Percentiles rank a stretch among this genome's conserved stretches.
phyloP scores from a whole-genome alignment of 2,888 invertebrate genomes.

The Clivina fossor region DNA sequence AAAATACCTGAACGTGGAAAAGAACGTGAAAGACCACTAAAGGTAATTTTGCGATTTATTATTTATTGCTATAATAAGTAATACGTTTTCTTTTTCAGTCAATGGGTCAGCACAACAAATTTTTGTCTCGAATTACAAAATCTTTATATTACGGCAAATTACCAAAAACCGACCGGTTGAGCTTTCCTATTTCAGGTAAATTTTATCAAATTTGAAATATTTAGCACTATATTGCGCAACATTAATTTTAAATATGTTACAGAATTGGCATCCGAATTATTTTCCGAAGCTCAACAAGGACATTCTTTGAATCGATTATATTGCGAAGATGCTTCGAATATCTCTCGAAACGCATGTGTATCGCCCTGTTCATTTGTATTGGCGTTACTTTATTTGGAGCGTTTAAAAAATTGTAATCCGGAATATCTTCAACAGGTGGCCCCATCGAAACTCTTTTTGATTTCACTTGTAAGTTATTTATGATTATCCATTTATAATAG shows the following conservation, averaged over 20 bases:
- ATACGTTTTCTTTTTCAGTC: slow-evolving; percentile 58
- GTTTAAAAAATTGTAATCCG: slow-evolving; percentile 78
- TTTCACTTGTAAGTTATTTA: slow-evolving; percentile 75
- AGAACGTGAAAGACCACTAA: slow-evolving; percentile 18
- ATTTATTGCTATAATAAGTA: no score
- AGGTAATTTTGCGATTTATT: no score
- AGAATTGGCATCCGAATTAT: slow-evolving; percentile 84
- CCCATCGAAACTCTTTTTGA: slow-evolving; percentile 91
- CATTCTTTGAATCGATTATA: slow-evolving; percentile 76
- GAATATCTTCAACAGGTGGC: slow-evolving; percentile 80
- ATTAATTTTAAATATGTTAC: slow-evolving; percentile 46
- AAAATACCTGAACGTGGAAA: slow-evolving; percentile 29
- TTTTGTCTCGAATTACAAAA: slow-evolving; percentile 81
- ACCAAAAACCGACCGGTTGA: slow-evolving; percentile 70
- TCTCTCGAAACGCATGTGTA: slow-evolving; percentile 78
- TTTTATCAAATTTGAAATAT: no score
- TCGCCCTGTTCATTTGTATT: slow-evolving; percentile 92
- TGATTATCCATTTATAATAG: slow-evolving; percentile 9
- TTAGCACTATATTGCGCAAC: no score
- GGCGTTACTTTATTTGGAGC: slow-evolving; percentile 90
- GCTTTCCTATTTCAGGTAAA: slow-evolving; percentile 78
- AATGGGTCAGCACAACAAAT: slow-evolving; percentile 72
- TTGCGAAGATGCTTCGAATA: slow-evolving; percentile 73
- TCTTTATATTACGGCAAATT: slow-evolving; percentile 85
- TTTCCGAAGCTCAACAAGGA: slow-evolving; percentile 76